These are phyloP conservation scores for Erebia ligea DNA, from an alignment of 2,888 invertebrate species.

Conservation along the genomic window DNA sequence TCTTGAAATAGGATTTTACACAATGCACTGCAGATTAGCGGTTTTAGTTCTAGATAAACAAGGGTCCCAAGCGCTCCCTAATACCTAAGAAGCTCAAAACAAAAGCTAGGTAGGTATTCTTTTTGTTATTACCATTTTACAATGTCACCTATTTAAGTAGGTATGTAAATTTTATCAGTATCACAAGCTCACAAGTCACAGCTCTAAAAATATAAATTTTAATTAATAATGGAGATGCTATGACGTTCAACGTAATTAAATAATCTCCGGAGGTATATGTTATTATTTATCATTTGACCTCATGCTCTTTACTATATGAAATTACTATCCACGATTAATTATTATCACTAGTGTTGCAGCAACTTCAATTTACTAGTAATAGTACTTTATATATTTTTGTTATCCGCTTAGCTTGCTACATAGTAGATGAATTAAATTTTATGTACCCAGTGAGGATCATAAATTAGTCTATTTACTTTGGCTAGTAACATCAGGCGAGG, in stretches of 20 bases:
- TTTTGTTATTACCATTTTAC: no score
- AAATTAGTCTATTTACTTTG: conserved; percentile 51
- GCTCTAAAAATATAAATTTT: neutral
- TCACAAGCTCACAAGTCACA: no score
- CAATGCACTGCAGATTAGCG: no score
- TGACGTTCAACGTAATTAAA: neutral
- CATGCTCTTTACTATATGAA: conserved; percentile 39
- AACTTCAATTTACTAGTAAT: conserved; percentile 39
- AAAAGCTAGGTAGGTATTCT: no score
- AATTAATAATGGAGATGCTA: conserved; percentile 2
- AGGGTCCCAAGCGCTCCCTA: no score
- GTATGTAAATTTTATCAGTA: no score
- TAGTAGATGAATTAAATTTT: conserved; percentile 32
- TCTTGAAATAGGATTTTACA: no score
- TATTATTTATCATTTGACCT: conserved; percentile 41
- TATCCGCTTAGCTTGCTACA: conserved; percentile 31
- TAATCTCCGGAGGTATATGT: conserved; percentile 22
- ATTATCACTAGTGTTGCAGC: conserved; percentile 35
- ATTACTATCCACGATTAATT: conserved; percentile 40
- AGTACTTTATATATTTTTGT: conserved; percentile 33
- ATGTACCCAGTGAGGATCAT: conserved; percentile 43
- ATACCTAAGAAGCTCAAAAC: no score
- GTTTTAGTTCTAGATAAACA: no score
- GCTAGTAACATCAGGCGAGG: conserved; percentile 42
- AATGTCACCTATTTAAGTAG: no score